phyloP scores from a whole-genome alignment of 2,113 vertebrate species.

The Clupea harengus region DNA sequence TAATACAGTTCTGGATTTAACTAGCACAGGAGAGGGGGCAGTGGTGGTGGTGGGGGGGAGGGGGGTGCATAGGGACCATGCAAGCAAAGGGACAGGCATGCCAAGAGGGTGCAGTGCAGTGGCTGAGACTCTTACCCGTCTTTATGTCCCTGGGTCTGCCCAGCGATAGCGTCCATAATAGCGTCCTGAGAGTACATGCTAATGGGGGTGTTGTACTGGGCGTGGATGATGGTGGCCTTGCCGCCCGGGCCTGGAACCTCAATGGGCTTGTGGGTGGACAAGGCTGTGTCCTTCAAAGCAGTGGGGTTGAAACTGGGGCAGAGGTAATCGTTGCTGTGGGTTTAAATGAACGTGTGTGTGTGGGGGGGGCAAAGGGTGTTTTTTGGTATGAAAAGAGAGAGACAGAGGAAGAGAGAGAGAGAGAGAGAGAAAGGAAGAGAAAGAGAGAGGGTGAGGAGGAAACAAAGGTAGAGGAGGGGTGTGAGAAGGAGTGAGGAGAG shows the following conservation, averaged over 20 bases:
- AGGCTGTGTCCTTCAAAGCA: conserved; percentile 82
- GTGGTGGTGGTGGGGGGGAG: neutral
- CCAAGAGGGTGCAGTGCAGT: neutral
- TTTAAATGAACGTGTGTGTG: conserved; percentile 17
- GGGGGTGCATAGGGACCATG: conserved; percentile 23
- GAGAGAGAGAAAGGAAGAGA: conserved; percentile 12
- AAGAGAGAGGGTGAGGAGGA: conserved; percentile 16
- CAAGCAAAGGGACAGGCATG: neutral
- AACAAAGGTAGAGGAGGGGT: conserved; percentile 5
- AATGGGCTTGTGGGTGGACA: conserved; percentile 91
- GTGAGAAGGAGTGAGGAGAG: neutral
- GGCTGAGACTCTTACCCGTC: conserved; percentile 82
- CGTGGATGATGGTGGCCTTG: conserved; percentile 97
- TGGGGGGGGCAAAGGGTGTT: neutral
- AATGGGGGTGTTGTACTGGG: conserved; percentile 99
- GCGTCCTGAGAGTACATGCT: conserved; percentile 99
- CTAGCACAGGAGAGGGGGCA: neutral
- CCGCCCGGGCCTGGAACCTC: conserved; percentile 95
- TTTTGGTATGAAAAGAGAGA: neutral
- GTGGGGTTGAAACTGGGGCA: conserved; percentile 81
- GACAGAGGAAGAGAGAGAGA: neutral
- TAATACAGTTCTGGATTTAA: neutral
- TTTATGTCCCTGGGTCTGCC: conserved; percentile 90
- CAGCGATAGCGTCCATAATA: conserved; percentile 98
- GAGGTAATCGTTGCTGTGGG: conserved; percentile 76